phyloP scores from a whole-genome alignment of 1,140 invertebrate species.

The Chionoecetes opilio region DNA sequence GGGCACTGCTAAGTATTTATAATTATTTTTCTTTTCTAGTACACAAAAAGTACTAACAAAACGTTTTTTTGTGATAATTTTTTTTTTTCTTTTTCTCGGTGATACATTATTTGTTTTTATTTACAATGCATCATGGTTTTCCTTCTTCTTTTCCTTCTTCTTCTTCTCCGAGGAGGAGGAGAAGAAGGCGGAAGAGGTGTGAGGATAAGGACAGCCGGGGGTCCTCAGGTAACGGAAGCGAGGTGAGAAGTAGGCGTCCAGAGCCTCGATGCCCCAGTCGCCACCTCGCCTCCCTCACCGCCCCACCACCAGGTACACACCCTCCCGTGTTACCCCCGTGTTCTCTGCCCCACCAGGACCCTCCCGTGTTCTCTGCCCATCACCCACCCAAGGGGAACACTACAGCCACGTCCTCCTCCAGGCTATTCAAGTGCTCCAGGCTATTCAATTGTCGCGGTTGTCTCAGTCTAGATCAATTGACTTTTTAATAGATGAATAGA shows the following conservation, averaged over 20 bases:
- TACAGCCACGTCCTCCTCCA: neutral
- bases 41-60: no score
- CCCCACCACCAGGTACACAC: conserved; percentile 38
- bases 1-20: no score
- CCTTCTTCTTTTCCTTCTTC: no score
- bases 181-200: neutral
- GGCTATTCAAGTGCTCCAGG: neutral
- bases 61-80: no score
- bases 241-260: neutral
- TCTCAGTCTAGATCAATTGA: no score
- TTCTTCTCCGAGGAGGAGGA: conserved; percentile 21
- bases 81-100: no score
- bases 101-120: no score
- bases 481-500: no score
- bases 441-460: neutral
- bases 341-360: neutral
- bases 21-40: no score
- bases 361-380: neutral
- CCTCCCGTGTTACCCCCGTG: neutral
- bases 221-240: conserved; percentile 49
- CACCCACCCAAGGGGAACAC: neutral
- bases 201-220: conserved; percentile 49
- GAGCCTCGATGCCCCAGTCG: neutral
- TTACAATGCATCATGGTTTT: no score
- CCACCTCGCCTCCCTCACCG: conserved; percentile 8